Percentiles rank a stretch among this genome's conserved stretches.
Evolutionary conservation across 2,113 vertebrate species (phyloP).

Genomic region (Gallinago jamesoni): DNA sequence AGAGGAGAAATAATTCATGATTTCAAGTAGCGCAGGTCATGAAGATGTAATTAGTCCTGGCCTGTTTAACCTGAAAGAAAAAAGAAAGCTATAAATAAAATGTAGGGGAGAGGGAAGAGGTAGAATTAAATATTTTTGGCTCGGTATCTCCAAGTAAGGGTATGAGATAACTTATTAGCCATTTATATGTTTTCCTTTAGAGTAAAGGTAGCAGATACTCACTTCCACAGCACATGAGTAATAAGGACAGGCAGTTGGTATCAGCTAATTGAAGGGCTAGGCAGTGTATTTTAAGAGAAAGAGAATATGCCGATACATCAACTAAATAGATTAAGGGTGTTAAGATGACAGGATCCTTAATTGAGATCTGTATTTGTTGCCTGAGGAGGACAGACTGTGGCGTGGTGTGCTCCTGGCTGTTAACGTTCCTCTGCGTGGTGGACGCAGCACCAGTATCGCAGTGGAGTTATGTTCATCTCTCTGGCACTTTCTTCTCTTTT

Average conservation of each 20-base stretch:
- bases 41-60: slow-evolving; percentile 27
- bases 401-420: background rate
- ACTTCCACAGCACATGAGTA: background rate
- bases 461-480: background rate
- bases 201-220: background rate
- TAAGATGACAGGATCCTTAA: background rate
- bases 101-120: too few species aligned
- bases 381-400: background rate
- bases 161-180: background rate
- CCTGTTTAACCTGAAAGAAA: slow-evolving; percentile 6
- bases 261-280: background rate
- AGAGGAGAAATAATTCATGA: background rate
- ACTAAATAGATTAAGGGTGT: background rate
- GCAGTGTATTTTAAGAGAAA: background rate
- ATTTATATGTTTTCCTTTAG: background rate
- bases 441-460: rapidly evolving
- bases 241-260: background rate
- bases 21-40: background rate
- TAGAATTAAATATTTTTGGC: background rate
- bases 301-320: background rate
- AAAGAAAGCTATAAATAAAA: background rate
- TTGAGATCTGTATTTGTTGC: background rate
- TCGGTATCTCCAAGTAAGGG: background rate
- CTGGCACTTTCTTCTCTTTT: rapidly evolving
- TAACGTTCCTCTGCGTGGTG: rapidly evolving